Evolutionary conservation across 2,888 invertebrate species (phyloP), one percentile per base, ranked within the genome.

Genomic region (Ochropacha duplaris): DNA sequence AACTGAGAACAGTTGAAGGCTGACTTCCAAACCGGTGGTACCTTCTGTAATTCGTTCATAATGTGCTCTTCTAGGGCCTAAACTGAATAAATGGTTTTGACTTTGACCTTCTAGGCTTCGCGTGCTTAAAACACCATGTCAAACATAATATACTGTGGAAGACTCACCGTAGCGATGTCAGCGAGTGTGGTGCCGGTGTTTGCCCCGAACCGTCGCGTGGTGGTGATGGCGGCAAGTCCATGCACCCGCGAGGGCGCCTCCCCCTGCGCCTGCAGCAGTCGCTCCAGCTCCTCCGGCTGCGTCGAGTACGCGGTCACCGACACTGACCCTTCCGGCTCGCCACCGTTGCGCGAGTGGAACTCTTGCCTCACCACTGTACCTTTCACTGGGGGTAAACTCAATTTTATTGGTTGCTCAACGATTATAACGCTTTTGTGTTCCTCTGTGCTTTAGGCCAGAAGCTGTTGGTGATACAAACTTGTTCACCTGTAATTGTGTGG

Each of bases 251-350:
- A 87, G 3, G 1, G 93, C 12, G 93, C 84, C 4, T 91, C 93
- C 69, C 91, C 91, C 54, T 90, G 73, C 52, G 87, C 74, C 16
- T 88, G 86, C 64, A 93, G 81, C 55, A 92, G 83, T 31, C 76
- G 77, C 75, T 90, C 86, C 74, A 94, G 78, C 74, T 94, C 94
- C 69, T 87, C 93, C 0, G 95, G 95, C 81, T 95, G 94, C 64
- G 93, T 94, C 54, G 95, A 95, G 85, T 96, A 96, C 65, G 95
- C 94, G 9, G 96, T 95, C 63, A 95, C 94, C 61, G 95, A 95
- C 49, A 96, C 94, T 58, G 95, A 94, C 52, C 96, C 96, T 54
- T 94, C 93, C 0, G 96, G 96, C 76, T 94, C 94, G 50, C 94
- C 90, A 39, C 96, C 96, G 86, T 95, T 95, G 77, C 95, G 94